A percentile compares a stretch with the other conserved stretches of the same genome.
phyloP scores from a whole-genome alignment of 2,888 invertebrate species.

The Troilus luridus region DNA sequence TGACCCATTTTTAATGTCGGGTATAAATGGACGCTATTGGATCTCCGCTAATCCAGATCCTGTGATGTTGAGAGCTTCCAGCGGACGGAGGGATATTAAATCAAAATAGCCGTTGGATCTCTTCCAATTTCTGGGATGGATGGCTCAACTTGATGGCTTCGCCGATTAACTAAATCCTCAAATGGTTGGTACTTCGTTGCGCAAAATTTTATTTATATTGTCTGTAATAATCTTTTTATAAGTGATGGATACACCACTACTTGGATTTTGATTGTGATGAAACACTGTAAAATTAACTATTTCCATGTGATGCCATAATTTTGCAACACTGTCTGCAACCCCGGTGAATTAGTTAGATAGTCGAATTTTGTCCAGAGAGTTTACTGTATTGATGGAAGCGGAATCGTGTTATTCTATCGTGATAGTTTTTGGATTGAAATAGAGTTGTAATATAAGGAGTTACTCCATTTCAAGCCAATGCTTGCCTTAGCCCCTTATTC shows the following conservation, averaged over 20 bases:
- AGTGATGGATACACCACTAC: neutral
- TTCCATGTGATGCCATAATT: no score
- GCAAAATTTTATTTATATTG: neutral
- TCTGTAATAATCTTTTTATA: neutral
- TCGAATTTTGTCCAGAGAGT: no score
- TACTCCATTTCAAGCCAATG: no score
- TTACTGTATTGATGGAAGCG: no score
- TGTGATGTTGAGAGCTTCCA: neutral
- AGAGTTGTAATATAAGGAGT: no score
- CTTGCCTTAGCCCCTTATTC: no score
- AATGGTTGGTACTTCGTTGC: neutral
- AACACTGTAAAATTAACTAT: neutral
- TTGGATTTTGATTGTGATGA: neutral
- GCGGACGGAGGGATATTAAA: neutral
- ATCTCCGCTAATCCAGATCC: neutral
- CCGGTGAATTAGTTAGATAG: no score
- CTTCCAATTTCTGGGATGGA: neutral
- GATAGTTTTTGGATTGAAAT: no score
- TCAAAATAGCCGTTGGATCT: conserved; percentile 10
- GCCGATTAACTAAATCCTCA: neutral
- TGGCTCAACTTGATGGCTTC: neutral
- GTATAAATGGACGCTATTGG: neutral
- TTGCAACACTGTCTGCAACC: no score
- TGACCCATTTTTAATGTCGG: neutral
- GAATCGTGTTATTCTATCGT: no score